phyloP scores from a whole-genome alignment of 2,113 vertebrate species.

The Ptilorrhoa leucosticta region DNA sequence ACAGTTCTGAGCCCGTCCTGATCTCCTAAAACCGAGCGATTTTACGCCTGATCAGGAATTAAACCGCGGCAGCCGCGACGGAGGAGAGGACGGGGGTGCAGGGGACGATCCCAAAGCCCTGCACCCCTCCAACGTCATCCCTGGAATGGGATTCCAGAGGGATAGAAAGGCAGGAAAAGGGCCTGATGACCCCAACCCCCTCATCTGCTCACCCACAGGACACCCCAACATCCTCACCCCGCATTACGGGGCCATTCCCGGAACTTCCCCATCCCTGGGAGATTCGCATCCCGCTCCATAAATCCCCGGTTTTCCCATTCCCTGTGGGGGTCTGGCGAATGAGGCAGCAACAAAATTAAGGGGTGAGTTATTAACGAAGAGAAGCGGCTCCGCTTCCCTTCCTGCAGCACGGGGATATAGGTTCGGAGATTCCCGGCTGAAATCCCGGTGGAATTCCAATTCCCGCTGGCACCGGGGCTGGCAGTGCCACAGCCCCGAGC shows the following conservation, averaged over 20 bases:
- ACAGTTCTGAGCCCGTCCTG: neutral
- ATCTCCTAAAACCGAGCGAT: neutral
- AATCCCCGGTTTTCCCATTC: rapidly evolving
- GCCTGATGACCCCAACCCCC: rapidly evolving
- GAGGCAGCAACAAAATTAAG: neutral
- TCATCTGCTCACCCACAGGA: neutral
- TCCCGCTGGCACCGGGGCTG: neutral
- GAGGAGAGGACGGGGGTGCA: rapidly evolving
- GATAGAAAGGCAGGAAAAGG: neutral
- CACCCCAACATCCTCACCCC: neutral
- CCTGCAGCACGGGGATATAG: rapidly evolving
- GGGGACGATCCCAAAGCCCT: neutral
- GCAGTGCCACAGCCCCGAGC: neutral
- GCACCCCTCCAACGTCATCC: neutral
- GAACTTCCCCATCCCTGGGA: neutral
- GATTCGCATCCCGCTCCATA: rapidly evolving
- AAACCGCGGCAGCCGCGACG: rapidly evolving
- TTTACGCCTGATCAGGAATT: neutral
- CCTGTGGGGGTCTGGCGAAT: neutral
- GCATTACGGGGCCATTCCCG: rapidly evolving
- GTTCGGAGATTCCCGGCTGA: rapidly evolving
- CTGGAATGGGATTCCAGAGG: neutral
- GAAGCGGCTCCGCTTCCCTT: neutral
- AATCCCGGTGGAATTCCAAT: neutral
- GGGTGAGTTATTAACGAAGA: neutral